phyloP scores from a whole-genome alignment of 2,888 invertebrate species.

The Cephus sareptanus region DNA sequence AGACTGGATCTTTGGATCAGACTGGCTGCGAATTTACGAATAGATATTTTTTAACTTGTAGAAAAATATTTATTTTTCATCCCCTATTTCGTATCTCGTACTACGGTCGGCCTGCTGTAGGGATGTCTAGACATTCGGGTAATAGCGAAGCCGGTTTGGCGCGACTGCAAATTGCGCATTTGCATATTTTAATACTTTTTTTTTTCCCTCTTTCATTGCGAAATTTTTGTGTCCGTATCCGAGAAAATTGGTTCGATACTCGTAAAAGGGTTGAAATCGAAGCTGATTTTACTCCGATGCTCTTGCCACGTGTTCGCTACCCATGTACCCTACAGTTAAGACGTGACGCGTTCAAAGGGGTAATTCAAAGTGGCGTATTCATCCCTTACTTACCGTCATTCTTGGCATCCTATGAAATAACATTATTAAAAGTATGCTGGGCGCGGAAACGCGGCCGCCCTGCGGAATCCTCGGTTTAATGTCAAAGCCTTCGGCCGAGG shows the following conservation, averaged over 20 bases:
- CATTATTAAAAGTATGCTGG: not conserved
- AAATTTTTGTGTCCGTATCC: not conserved
- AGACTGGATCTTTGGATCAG: no score
- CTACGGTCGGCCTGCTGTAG: not conserved
- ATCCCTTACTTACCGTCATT: not conserved
- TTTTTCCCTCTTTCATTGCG: not conserved
- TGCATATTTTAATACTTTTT: not conserved
- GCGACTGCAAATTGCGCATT: not conserved
- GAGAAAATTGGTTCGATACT: not conserved
- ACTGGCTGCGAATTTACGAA: no score
- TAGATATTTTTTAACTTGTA: no score
- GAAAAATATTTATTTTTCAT: not conserved
- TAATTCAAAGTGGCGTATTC: not conserved
- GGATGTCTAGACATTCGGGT: not conserved
- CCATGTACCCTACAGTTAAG: not conserved
- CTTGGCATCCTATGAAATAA: not conserved
- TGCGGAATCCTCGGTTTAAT: slow-evolving; percentile 24
- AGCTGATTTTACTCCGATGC: not conserved
- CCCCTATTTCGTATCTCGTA: not conserved
- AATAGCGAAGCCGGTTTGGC: not conserved
- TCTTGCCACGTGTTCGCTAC: not conserved
- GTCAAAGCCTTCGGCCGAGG: slow-evolving; percentile 34
- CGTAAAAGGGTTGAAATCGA: not conserved
- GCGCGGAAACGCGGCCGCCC: slow-evolving; percentile 9
- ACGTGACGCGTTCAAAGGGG: not conserved